A percentile compares a stretch with the other conserved stretches of the same genome.
These are phyloP conservation scores for Pteropus rufus DNA, from an alignment of 2,797 vertebrate species.

Conservation along the genomic window DNA sequence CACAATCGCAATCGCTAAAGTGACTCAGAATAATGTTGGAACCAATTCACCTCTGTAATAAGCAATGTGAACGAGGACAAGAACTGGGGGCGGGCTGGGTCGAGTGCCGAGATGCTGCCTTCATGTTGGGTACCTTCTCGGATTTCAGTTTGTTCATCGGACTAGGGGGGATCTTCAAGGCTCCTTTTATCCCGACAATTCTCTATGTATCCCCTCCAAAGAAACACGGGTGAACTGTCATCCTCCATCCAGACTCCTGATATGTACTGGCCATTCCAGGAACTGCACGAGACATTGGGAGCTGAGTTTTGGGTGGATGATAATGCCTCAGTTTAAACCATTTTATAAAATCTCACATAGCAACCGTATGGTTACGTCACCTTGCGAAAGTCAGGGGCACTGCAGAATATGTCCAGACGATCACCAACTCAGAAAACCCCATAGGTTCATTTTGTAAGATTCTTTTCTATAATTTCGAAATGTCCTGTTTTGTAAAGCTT, in stretches of 20 bases:
- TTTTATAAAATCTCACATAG: background rate
- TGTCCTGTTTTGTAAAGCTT: background rate
- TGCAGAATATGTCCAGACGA: background rate
- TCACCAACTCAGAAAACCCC: background rate
- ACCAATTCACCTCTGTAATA: background rate
- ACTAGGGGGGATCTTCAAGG: background rate
- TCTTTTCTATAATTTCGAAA: background rate
- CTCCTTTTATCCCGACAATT: background rate
- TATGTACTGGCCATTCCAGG: fast-evolving
- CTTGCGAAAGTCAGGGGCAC: background rate
- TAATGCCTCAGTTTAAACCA: background rate
- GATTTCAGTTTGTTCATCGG: background rate
- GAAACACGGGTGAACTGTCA: background rate
- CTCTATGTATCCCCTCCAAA: background rate
- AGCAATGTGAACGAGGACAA: background rate
- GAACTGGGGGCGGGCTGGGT: fast-evolving
- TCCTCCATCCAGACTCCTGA: too few species aligned
- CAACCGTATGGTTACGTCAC: background rate
- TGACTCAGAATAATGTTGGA: background rate
- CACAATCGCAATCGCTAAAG: background rate
- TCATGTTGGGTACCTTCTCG: background rate
- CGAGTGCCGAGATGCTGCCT: fast-evolving
- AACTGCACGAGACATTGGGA: fast-evolving
- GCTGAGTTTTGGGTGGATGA: background rate
- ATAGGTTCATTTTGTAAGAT: background rate